phyloP scores from a whole-genome alignment of 2,888 invertebrate genomes.

The Scaptomyza flava region DNA sequence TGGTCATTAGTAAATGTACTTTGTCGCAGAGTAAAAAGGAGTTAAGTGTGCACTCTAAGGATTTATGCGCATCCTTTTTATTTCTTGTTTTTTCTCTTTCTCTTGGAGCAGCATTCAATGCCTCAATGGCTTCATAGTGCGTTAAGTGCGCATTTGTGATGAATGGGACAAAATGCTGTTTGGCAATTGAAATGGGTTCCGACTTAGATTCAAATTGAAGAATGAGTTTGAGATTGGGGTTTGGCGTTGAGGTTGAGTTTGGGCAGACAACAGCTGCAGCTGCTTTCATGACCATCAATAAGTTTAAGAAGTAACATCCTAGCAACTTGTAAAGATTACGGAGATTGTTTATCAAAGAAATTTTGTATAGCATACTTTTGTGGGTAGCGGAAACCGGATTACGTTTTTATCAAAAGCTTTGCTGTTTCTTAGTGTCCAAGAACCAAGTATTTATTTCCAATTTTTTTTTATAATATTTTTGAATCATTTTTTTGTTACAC shows the following conservation, averaged over 20 bases:
- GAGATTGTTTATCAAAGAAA: conserved; percentile 3
- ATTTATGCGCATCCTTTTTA: conserved; percentile 56
- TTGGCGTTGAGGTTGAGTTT: conserved; percentile 13
- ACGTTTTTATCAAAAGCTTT: not conserved
- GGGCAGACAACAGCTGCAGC: conserved; percentile 8
- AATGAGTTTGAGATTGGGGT: not conserved
- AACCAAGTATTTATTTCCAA: not conserved
- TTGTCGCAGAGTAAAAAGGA: conserved; percentile 77
- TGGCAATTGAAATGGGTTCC: conserved; percentile 50
- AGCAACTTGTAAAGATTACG: conserved; percentile 5
- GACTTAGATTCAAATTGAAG: conserved; percentile 9
- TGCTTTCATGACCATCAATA: conserved; percentile 25
- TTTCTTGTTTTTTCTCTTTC: not conserved
- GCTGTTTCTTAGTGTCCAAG: not conserved
- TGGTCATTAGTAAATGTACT: conserved; percentile 80
- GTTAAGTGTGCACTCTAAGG: conserved; percentile 80
- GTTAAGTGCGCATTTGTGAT: conserved; percentile 70
- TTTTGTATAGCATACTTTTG: not conserved
- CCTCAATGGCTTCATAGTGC: conserved; percentile 41
- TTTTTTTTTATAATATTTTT: no score
- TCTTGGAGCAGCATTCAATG: conserved; percentile 32
- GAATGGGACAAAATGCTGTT: conserved; percentile 55
- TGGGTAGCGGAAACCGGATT: not conserved
- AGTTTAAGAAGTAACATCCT: conserved; percentile 11
- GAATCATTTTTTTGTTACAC: no score